Base-by-base conservation (phyloP, 2,113 vertebrate genomes). In the Xenopus laevis region DNA sequence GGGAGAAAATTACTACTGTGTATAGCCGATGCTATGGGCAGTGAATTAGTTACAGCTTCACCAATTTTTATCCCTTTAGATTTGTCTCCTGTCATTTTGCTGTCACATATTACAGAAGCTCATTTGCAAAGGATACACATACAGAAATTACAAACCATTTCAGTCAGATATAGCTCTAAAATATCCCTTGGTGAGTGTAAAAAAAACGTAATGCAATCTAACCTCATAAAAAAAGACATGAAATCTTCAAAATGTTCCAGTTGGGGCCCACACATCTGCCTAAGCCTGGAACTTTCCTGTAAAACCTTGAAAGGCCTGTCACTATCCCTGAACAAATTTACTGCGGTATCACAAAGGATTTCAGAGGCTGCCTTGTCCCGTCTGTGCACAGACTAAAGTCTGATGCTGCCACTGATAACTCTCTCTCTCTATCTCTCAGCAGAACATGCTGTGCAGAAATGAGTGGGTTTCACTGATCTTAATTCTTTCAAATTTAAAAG, bases 401-500 rank as follows among this genome's bases (percentile, higher is more conserved):
- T 79, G 15, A 60, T 52, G 7, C 47, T 16, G 27, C 1, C 63
- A 17, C n/a, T 40, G 46, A 40, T 21, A 55, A 60, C 15, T 60
- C 27, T 63, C 47, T 47, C 15, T 60, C 27, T 63, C 47, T 47
- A 47, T 11, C 13, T 44, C 62, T 58, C 47, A 58, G 33, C 67
- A 64, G 74, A 64, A 58, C 30, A 64, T 60, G 30, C 59, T 40
- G n/a, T n/a, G 16, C 7, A 79, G 78, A 21, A 85, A 81, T 82
- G 82, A 86, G 81, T 82, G 81, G 79, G 82, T 83, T 72, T 50
- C 78, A 77, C 74, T 79, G 84, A 87, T 87, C 88, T 91, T 88
- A 89, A 90, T 92, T 91, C 91, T 92, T 92, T 90, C 86, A 91
- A 91, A 91, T 92, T 89, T 91, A 91, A 92, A 92, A 88, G 89